Evolutionary conservation across 2,113 vertebrate genomes (phyloP).

Genomic region (Neogale vison): DNA sequence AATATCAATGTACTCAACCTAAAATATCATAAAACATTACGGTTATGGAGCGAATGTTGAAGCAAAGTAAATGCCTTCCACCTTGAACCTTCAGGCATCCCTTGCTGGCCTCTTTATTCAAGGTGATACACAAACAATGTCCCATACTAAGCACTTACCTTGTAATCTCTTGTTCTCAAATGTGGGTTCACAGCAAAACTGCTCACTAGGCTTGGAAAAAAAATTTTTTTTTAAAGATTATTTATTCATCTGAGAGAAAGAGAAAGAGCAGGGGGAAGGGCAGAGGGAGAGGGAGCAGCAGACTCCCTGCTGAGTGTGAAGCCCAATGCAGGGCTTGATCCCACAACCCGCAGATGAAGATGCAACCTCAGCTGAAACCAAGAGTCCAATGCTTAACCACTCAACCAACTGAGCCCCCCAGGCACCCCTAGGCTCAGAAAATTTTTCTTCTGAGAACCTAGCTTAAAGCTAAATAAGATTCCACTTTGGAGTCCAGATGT

Average conservation of each 20-base stretch:
- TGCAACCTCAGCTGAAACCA: not conserved
- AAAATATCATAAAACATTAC: not conserved
- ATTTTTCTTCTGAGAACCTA: not conserved
- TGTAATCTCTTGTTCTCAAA: not conserved
- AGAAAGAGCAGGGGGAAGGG: not conserved
- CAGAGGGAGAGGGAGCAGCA: not conserved
- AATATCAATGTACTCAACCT: not conserved
- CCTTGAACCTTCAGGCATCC: not conserved
- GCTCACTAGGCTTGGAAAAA: not conserved
- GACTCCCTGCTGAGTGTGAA: not conserved
- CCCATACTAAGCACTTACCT: not conserved
- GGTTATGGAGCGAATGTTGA: not conserved
- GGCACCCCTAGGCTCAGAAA: not conserved
- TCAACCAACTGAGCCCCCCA: not conserved
- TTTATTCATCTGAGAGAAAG: not conserved
- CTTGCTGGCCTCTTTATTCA: not conserved
- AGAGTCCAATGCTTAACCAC: not conserved
- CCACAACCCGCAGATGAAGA: not conserved
- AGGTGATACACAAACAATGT: not conserved
- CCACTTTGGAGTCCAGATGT: not conserved
- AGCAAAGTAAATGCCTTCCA: not conserved
- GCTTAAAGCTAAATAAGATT: not conserved
- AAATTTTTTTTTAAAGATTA: not conserved
- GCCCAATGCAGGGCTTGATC: not conserved
- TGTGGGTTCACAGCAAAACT: not conserved